Base-by-base conservation (phyloP, 2,888 invertebrate species). In the Oscheius myriophilus region DNA sequence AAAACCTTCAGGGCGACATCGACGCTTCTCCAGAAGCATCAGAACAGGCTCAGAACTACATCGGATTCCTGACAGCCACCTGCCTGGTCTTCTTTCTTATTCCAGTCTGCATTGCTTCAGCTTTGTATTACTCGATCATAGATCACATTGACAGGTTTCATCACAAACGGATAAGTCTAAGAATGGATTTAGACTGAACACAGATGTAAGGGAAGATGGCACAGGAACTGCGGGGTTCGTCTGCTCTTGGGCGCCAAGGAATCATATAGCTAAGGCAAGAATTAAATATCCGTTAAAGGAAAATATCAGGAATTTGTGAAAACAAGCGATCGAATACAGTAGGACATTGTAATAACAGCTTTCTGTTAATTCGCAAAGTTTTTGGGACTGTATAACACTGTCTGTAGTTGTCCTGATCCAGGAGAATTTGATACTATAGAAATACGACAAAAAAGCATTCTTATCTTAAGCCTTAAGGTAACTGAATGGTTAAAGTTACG, bases 41-140 rank as follows among this genome's bases (percentile, higher is more conserved):
- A 9, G 57, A 66, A 12, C 61, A 70, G 0, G 73, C 75, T 51
- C 78, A 78, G 65, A 71, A 73, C 14, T 81, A 81, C 74, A 78
- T 81, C 23, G 77, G 76, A 18, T 76, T 81, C 46, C 69, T 81
- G 53, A 81, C 79, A 41, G 76, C 76, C 39, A 81, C 81, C 16
- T 81, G 79, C 64, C 72, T 81, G n/a, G 70, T 79, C 33, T 79
- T 81, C 75, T 78, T 79, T 62, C 58, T 81, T 49, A 78, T 81
- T 49, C 81, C 81, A 1, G 79, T 81, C 53, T 81, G 81, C 65
- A 76, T 76, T 16, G 78, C 79, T 6, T 73, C 73, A 2, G 74
- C 81, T 16, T 66, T 81, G 59, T 81, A 81, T 63, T 79, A 79
- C 65, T 73, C 73, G 26, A 76, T 79, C 25, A 70, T 78, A 46